Conservation (phyloP, 2,113 vertebrate species). For the Hymenochirus boettgeri region DNA sequence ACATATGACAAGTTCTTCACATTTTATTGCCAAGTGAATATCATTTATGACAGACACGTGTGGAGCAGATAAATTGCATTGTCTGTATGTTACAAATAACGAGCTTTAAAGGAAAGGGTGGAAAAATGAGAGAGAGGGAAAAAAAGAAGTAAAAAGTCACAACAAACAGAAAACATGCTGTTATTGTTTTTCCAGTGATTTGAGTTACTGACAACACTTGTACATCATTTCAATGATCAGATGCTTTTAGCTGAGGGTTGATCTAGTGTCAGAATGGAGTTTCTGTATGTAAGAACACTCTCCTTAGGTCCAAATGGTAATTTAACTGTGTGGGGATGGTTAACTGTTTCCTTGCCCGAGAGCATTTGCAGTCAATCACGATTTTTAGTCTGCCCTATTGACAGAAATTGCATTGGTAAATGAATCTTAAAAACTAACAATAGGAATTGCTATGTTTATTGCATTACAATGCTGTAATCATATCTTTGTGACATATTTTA, state of each 20-base stretch:
- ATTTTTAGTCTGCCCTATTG: neutral
- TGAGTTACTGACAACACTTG: neutral
- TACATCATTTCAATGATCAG: conserved; percentile 10
- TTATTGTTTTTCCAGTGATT: neutral
- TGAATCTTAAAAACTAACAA: no score
- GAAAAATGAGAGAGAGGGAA: no score
- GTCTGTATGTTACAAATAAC: conserved; percentile 14
- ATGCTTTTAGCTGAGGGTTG: conserved; percentile 16
- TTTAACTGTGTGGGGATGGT: neutral
- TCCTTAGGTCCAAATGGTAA: neutral
- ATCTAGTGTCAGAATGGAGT: neutral
- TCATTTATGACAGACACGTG: conserved; percentile 9
- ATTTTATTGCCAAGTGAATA: conserved; percentile 12
- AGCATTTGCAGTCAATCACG: no score
- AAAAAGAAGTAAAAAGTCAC: conserved; percentile 6
- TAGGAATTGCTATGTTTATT: no score
- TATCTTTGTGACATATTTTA: no score
- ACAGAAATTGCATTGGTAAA: neutral
- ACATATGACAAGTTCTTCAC: conserved; percentile 24
- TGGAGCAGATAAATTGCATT: conserved; percentile 7
- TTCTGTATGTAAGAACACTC: neutral
- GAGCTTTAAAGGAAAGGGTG: neutral
- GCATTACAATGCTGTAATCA: no score
- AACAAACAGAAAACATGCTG: conserved; percentile 14
- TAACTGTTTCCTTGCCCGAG: neutral